Evolutionary conservation across 1,140 invertebrate species (phyloP).

Genomic region (Cherax destructor): DNA sequence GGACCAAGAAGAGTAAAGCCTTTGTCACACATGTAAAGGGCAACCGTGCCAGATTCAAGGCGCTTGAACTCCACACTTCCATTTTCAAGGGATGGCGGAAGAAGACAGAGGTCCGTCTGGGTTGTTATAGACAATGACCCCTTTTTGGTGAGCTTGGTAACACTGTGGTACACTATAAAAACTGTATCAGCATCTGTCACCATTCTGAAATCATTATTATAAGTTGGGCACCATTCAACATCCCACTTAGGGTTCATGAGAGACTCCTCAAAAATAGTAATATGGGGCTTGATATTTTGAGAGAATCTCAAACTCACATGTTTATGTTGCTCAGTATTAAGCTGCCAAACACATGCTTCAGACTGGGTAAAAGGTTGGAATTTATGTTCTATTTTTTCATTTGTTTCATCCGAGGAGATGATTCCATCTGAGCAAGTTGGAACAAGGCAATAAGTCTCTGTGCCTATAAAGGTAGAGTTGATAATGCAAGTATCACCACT

Average conservation of each 20-base stretch:
- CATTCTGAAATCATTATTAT: conserved; percentile 34
- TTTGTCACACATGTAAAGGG: conserved; percentile 32
- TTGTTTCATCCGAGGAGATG: conserved; percentile 19
- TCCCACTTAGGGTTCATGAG: conserved; percentile 57
- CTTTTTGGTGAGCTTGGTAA: conserved; percentile 37
- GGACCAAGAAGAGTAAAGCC: conserved; percentile 42
- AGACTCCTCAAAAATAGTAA: conserved; percentile 49
- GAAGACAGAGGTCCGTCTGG: conserved; percentile 45
- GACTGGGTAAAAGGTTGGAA: background rate
- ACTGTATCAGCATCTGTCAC: conserved; percentile 45
- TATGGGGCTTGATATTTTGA: conserved; percentile 32
- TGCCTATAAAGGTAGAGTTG: conserved; percentile 28
- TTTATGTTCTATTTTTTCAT: conserved; percentile 49
- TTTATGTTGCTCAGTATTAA: conserved; percentile 42
- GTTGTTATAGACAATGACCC: conserved; percentile 42
- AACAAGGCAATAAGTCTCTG: conserved; percentile 45
- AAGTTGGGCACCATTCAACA: conserved; percentile 49
- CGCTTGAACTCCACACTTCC: conserved; percentile 51
- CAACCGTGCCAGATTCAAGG: conserved; percentile 41
- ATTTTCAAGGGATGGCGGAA: conserved; percentile 39
- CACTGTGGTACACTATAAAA: conserved; percentile 54
- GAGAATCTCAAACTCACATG: conserved; percentile 48
- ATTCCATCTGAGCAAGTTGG: conserved; percentile 56
- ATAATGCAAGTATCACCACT: conserved; percentile 46
- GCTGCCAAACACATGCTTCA: conserved; percentile 52